These are phyloP conservation scores for Trematocara zebra DNA, from an alignment of 2,113 vertebrate genomes.

Conservation along the genomic window DNA sequence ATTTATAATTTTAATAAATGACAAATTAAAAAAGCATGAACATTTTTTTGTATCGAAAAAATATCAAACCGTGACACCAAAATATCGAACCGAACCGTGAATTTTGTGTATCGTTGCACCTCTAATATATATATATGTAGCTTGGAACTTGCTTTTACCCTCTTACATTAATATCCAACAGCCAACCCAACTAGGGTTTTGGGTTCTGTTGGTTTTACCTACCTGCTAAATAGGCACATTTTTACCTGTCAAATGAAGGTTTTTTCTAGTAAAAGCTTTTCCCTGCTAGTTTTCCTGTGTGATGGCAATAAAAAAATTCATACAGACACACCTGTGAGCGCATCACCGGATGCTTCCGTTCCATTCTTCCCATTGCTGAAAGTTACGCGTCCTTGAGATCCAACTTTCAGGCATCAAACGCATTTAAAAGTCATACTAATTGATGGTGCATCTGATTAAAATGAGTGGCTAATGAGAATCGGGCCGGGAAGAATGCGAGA, in stretches of 20 bases:
- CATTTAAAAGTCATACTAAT: slow-evolving; percentile 69
- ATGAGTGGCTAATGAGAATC: slow-evolving; percentile 93
- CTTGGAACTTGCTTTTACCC: background rate
- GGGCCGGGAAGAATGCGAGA: slow-evolving; percentile 83
- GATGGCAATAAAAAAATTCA: slow-evolving; percentile 28
- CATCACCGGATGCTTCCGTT: background rate
- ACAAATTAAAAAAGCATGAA: too few relatives aligned
- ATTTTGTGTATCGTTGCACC: too few relatives aligned
- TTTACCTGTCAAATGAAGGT: background rate
- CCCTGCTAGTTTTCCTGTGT: background rate
- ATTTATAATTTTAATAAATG: too few relatives aligned
- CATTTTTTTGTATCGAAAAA: too few relatives aligned
- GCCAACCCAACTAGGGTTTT: background rate
- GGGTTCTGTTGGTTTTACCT: background rate
- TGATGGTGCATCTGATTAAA: slow-evolving; percentile 86
- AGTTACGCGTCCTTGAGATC: slow-evolving; percentile 69
- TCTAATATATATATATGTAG: background rate
- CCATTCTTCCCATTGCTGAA: slow-evolving; percentile 33
- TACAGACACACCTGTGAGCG: background rate
- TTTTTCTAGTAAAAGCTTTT: background rate
- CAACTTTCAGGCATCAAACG: slow-evolving; percentile 61
- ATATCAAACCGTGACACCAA: too few relatives aligned
- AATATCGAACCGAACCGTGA: too few relatives aligned
- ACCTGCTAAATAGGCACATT: background rate
- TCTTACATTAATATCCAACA: background rate